Percentiles rank a stretch among this genome's conserved stretches.
phyloP scores from a whole-genome alignment of 2,888 invertebrate species.

The Hartigia nigra region DNA sequence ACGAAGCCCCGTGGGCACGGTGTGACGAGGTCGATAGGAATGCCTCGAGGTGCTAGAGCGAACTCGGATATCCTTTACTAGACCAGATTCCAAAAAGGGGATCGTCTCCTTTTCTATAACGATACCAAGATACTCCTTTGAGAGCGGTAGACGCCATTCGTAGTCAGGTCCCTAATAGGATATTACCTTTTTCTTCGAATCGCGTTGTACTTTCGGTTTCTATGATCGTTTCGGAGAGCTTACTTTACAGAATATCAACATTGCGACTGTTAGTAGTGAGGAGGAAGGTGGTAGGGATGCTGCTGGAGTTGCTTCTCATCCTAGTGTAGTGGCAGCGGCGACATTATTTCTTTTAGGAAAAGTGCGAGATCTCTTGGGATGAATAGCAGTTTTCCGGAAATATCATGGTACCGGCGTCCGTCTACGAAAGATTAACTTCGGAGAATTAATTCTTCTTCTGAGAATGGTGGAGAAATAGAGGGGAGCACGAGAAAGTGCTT shows the following conservation, averaged over 20 bases:
- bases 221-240: neutral
- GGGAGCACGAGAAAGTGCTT: neutral
- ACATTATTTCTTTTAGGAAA: neutral
- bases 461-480: neutral
- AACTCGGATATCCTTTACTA: neutral
- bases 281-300: neutral
- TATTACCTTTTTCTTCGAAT: neutral
- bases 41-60: neutral
- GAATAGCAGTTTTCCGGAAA: neutral
- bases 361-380: no score
- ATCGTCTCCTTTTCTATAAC: neutral
- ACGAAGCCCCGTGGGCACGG: slow-evolving; percentile 45
- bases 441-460: neutral
- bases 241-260: neutral
- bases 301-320: neutral
- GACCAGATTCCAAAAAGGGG: neutral
- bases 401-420: neutral
- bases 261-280: neutral
- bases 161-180: neutral
- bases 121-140: neutral
- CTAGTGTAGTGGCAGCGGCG: neutral
- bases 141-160: neutral
- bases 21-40: slow-evolving; percentile 25
- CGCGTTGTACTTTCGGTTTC: neutral
- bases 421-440: neutral